Conservation (phyloP, 2,888 invertebrate genomes). For the Acleris emargana region DNA sequence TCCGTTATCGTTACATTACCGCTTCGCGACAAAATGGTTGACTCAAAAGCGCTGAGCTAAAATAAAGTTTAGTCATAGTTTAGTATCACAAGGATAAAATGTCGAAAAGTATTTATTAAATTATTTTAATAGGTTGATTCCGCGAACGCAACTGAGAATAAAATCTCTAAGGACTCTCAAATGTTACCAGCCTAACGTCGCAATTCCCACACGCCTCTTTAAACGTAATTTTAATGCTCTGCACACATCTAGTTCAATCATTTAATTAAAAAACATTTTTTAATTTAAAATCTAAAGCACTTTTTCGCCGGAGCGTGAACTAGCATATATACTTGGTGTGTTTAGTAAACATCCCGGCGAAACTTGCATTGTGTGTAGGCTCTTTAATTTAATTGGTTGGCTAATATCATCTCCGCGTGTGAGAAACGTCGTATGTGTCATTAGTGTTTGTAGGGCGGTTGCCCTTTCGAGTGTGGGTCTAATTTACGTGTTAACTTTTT, state of each 20-base stretch:
- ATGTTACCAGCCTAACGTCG: constrained; percentile 78
- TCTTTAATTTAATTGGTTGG: constrained; percentile 80
- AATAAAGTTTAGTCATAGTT: no score
- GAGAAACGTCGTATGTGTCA: constrained; percentile 5
- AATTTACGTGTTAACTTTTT: constrained; percentile 83
- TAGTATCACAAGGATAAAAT: constrained; percentile 28
- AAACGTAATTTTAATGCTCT: constrained; percentile 60
- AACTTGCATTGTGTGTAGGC: constrained; percentile 60
- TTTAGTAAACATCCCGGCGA: constrained; percentile 47
- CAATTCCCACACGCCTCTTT: constrained; percentile 80
- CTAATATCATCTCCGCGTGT: constrained; percentile 59
- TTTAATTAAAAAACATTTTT: constrained; percentile 25
- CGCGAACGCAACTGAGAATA: constrained; percentile 65
- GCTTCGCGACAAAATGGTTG: no score
- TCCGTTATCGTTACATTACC: no score
- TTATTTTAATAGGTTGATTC: constrained; percentile 43
- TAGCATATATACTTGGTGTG: constrained; percentile 52
- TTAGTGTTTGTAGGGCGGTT: constrained; percentile 3
- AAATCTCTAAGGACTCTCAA: constrained; percentile 76
- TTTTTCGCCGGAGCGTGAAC: no score
- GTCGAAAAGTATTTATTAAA: no score
- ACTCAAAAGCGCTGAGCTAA: no score
- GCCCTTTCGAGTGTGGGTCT: constrained; percentile 54
- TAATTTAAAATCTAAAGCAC: constrained; percentile 7
- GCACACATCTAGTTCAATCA: constrained; percentile 66